Percentiles rank a stretch among this genome's conserved stretches.
Evolutionary conservation across 1,140 invertebrate species (phyloP).

Genomic region (Musca vetustissima): DNA sequence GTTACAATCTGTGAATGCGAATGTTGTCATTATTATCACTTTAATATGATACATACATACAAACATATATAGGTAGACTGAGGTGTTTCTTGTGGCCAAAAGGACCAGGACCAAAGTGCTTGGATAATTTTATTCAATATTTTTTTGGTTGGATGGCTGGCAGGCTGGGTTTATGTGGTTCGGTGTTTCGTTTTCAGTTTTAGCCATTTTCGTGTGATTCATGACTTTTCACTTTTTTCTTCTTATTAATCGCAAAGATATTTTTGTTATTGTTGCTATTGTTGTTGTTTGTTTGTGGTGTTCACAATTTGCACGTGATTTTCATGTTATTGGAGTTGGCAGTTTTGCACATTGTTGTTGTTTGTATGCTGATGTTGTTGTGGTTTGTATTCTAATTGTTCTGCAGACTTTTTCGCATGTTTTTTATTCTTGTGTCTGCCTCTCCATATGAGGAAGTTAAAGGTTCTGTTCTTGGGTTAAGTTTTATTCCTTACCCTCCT

Average conservation of each 20-base stretch:
- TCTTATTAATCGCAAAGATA: too few species aligned
- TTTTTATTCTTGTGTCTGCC: neutral
- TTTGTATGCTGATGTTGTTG: too few species aligned
- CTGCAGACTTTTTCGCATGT: neutral
- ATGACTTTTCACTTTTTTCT: slow-evolving; percentile 17
- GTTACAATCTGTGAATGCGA: neutral
- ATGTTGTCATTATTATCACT: slow-evolving; percentile 11
- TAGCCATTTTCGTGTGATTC: neutral
- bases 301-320: slow-evolving; percentile 15
- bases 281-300: too few species aligned
- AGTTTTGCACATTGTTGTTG: neutral
- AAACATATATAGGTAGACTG: too few species aligned
- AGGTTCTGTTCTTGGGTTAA: neutral
- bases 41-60: slow-evolving; percentile 2
- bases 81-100: too few species aligned
- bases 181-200: neutral
- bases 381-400: slow-evolving; percentile 8
- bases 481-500: too few species aligned
- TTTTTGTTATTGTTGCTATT: neutral
- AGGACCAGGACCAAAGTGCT: too few species aligned
- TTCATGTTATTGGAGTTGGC: slow-evolving; percentile 6
- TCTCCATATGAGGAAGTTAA: slow-evolving; percentile 13
- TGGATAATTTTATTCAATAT: too few species aligned
- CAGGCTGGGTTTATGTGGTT: too few species aligned
- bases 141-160: too few species aligned